Base-by-base conservation (phyloP, 2,797 vertebrate genomes). In the Oreortyx pictus region DNA sequence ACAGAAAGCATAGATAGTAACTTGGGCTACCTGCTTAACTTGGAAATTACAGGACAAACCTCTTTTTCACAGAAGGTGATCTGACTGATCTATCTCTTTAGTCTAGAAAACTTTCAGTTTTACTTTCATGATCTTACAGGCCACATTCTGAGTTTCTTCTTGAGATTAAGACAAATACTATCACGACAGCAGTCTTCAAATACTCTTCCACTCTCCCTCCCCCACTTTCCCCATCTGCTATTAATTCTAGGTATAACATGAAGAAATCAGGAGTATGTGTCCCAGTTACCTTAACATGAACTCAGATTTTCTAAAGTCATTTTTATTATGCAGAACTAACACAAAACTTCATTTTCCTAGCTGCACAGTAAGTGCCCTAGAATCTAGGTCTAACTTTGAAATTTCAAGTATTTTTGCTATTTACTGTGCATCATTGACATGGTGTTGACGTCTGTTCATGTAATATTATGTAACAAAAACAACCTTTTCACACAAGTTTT, bases 201-300 rank as follows among this genome's bases (percentile, higher is more conserved):
- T 23, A 70, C 49, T 73, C 43, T 78, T 25, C 39, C 6, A 49
- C 41, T 24, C 41, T 11, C 19, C 14, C n/a, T 33, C 18, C 59
- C 24, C 15, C 17, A 5, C 16, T 14, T 33, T 33, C 22, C 59
- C 24, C 15, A 39, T 39, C 18, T 64, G 7, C 24, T 73, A 1
- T 41, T 6, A 19, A n/a, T 57, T 57, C 37, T 66, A 57, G 41
- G 0, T n/a, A 19, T 60, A 41, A 14, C 5, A 5, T 41, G 39
- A 41, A 41, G 13, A 41, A 41, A 41, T 14, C 14, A 5, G 39
- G 12, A 41, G 13, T 41, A 60, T 23, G 4, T 37, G 24, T 2
- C 47, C 47, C 50, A 5, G 3, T 0, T 39, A 9, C n/a, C 27
- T 46, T 43, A n/a, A n/a, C n/a, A n/a, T n/a, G n/a, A n/a, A n/a